phyloP scores from a whole-genome alignment of 2,113 vertebrate species.

The Lampris incognitus region DNA sequence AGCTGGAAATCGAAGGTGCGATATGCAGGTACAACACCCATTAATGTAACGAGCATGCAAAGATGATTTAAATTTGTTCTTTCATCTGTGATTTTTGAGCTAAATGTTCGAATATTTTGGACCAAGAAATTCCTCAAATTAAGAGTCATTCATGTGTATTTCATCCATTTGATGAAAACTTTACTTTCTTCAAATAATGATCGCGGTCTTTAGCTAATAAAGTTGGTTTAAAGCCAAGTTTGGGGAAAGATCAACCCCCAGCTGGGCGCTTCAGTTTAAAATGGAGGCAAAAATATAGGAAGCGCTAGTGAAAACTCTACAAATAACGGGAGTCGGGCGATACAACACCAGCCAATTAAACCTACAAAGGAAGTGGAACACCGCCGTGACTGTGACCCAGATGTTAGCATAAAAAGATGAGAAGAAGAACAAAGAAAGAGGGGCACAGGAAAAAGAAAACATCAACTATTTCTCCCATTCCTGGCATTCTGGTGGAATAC shows the following conservation, averaged over 20 bases:
- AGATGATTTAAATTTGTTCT: too few relatives aligned
- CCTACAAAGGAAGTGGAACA: constrained; percentile 53
- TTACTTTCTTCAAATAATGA: background rate
- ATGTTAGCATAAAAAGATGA: constrained; percentile 25
- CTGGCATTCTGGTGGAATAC: constrained; percentile 24
- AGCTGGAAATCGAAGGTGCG: too few relatives aligned
- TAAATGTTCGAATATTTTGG: too few relatives aligned
- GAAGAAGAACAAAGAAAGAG: background rate
- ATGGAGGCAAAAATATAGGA: constrained; percentile 18
- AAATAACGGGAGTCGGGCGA: constrained; percentile 11
- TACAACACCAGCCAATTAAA: constrained; percentile 57
- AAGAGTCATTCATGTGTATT: background rate
- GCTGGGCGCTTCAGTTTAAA: constrained; percentile 24
- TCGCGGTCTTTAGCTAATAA: background rate
- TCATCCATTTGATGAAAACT: background rate
- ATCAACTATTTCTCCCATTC: constrained; percentile 20
- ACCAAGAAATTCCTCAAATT: too few relatives aligned
- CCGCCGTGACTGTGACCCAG: constrained; percentile 27
- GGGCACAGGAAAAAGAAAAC: background rate
- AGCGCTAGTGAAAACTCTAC: constrained; percentile 43
- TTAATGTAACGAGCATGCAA: too few relatives aligned
- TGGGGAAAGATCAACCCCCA: constrained; percentile 8
- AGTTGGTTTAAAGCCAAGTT: constrained; percentile 1
- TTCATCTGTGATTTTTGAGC: too few relatives aligned
- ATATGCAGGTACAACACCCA: too few relatives aligned